Base-by-base conservation (phyloP, 2,888 invertebrate species). In the Diploptera punctata region DNA sequence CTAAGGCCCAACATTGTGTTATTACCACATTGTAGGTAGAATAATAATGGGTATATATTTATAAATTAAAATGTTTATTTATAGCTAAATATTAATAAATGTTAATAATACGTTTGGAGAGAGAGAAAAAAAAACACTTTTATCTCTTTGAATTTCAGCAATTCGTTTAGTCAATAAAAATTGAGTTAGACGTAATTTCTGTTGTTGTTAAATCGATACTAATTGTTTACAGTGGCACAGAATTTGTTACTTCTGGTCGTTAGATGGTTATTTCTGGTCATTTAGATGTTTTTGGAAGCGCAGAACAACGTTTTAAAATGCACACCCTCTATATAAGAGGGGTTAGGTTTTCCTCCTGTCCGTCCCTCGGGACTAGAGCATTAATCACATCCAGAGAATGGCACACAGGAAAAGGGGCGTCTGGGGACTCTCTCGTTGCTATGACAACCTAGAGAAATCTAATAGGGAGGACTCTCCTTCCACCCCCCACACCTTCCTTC, bases 371-470 rank as follows among this genome's bases (percentile, higher is more conserved):
- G 82, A 81, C 77, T 79, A 79, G 79, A 81, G 82, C 83, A 83
- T 83, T 83, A 83, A 83, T 83, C 83, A 83, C 82, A 83, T 83
- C 82, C 78, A 78, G 78, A 79, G 79, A 79, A 79, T 78, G 78
- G 78, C 78, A 78, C 78, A 77, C 77, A 77, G 78, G 78, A 78
- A 78, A 78, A 74, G 73, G 78, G 77, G 77, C 77, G 78, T 78
- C 78, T 77, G 77, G 79, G 79, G 79, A 78, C 74, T 75, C 76
- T 69, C 74, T 62, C 76, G 78, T 78, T 75, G 76, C 78, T 77
- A 77, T 77, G 78, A 77, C 78, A 77, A 78, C 78, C 76, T 77
- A 76, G 79, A 78, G 78, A 78, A 79, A 79, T 78, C 79, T 79
- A 79, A 79, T 79, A 78, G 78, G 77, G 71, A 73, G 72, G 71